Evolutionary conservation across 1,140 invertebrate genomes (phyloP).

Genomic region (Drosophila burlai): DNA sequence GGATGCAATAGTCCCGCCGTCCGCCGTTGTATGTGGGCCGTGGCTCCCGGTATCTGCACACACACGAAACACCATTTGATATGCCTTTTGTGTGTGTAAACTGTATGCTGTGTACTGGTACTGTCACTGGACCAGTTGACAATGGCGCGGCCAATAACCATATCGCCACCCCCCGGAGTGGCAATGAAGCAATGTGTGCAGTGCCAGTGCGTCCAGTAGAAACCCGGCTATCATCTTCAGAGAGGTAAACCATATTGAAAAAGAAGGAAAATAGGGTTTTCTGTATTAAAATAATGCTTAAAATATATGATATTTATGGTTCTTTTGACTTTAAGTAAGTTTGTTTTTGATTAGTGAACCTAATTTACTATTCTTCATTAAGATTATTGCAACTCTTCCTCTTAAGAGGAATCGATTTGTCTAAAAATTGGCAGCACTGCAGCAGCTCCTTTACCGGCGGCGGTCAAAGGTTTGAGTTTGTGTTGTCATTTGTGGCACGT

Average conservation of each 20-base stretch:
- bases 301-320: not conserved
- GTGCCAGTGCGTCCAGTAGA: not conserved
- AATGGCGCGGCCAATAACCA: conserved; percentile 45
- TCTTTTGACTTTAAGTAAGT: not conserved
- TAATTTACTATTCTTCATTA: not conserved
- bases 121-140: conserved; percentile 63
- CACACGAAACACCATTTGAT: conserved; percentile 38
- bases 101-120: not conserved
- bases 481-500: conserved; percentile 62
- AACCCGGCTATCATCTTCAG: not conserved
- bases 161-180: conserved; percentile 11
- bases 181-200: conserved; percentile 11
- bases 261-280: not conserved
- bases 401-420: not conserved
- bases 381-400: no score
- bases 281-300: not conserved
- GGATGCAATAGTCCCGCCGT: conserved; percentile 58
- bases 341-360: no score
- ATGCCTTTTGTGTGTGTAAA: conserved; percentile 45
- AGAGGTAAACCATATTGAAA: not conserved
- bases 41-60: conserved; percentile 6
- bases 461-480: conserved; percentile 8
- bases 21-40: conserved; percentile 13
- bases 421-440: conserved; percentile 2
- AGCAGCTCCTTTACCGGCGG: conserved; percentile 1